Evolutionary conservation across 2,113 vertebrate species (phyloP), one percentile per base, ranked within the genome.

Genomic region (Lonchura striata): DNA sequence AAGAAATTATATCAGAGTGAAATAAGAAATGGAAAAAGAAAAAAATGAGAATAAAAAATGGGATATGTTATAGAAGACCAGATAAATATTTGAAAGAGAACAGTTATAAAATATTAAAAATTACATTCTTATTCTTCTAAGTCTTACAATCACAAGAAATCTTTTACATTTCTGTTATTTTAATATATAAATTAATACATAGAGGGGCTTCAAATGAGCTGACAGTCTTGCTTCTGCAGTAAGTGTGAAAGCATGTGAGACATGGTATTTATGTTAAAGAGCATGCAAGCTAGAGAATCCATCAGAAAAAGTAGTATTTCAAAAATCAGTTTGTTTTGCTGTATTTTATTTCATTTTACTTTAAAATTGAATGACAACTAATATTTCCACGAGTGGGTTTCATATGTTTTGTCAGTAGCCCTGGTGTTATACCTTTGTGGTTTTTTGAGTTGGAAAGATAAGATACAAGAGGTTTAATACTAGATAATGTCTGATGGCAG

Each of bases 1-100:
- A 95, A 95, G 88, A 47, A 93, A 81, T 66, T 0, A 92, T 77
- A 80, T 31, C 64, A 86, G 50, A 85, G 53, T 88, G 63, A 93
- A 96, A 92, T 93, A 77, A 96, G 79, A 85, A 90, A 92, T 54
- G 47, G 63, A 82, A 83, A 76, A 92, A 64, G 30, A 71, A 85
- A 82, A 37, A 72, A 87, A 72, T 53, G 3, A 90, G 59, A 83
- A 53, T 69, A 82, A 83, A 93, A 91, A 93, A 37, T 54, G 33
- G 59, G 27, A 24, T 57, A 13, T 82, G 20, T 86, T 92, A 27
- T 86, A 83, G 56, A 85, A 83, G 23, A 90, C 11, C 49, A 69
- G 72, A 88, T 83, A 90, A 82, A 69, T 88, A 76, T 79, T 90
- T 92, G 59, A 86, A 92, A 77, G 20, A 77, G 33, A 90, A 21